Evolutionary conservation across 2,113 vertebrate species (phyloP).

Genomic region (Cebus imitator): DNA sequence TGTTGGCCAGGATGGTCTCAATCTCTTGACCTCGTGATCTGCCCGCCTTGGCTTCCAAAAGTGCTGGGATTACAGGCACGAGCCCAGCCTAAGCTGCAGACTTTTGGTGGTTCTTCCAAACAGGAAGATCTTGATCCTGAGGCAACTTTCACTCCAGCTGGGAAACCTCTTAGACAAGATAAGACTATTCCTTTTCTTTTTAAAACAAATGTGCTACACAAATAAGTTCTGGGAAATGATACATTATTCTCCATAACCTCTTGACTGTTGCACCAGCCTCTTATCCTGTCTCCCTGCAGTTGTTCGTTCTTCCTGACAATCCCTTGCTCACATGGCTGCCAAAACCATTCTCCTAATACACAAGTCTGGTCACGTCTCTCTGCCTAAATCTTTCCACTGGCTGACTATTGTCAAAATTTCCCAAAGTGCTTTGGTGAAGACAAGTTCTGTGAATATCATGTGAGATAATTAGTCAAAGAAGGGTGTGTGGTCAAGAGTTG

Average conservation of each 20-base stretch:
- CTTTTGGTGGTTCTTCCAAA: background rate
- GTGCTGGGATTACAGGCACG: too few relatives aligned
- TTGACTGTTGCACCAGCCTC: background rate
- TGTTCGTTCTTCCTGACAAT: slow-evolving; percentile 18
- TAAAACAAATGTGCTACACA: background rate
- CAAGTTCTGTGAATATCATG: background rate
- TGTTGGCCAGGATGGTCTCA: too few relatives aligned
- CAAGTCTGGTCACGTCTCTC: slow-evolving; percentile 51
- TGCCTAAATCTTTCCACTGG: background rate
- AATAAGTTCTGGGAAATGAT: slow-evolving; percentile 11
- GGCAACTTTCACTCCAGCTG: background rate
- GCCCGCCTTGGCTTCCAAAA: too few relatives aligned
- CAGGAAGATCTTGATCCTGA: background rate
- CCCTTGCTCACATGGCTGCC: background rate
- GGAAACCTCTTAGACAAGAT: background rate
- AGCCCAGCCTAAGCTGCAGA: background rate
- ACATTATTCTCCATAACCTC: background rate
- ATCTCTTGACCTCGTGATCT: too few relatives aligned
- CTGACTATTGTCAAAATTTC: slow-evolving; percentile 23
- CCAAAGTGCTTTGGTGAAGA: slow-evolving; percentile 1
- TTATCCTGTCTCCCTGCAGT: slow-evolving; percentile 38
- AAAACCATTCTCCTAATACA: slow-evolving; percentile 20
- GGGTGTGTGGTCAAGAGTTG: background rate
- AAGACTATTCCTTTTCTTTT: background rate
- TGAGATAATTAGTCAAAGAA: background rate